These are phyloP conservation scores for Nibea albiflora DNA, from an alignment of 2,113 vertebrate genomes.

Conservation along the genomic window DNA sequence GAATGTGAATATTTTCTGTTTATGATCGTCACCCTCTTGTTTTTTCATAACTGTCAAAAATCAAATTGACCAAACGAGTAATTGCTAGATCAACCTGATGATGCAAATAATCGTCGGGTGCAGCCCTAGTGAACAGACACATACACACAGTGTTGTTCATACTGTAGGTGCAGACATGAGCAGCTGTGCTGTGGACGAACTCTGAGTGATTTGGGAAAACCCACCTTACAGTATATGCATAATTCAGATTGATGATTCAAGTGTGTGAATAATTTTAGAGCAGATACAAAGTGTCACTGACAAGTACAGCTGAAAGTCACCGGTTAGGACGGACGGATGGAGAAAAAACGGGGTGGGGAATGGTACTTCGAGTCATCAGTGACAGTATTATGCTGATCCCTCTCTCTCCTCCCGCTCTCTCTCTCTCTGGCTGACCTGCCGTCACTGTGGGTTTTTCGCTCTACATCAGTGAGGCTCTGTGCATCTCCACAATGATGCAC, in stretches of 20 bases:
- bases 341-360: conserved; percentile 32
- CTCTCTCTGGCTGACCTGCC: conserved; percentile 43
- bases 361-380: conserved; percentile 67
- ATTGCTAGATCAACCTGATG: too few relatives aligned
- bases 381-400: conserved; percentile 55
- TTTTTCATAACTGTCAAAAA: too few relatives aligned
- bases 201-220: background rate
- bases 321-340: conserved; percentile 14
- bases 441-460: conserved; percentile 41
- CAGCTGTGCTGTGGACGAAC: background rate
- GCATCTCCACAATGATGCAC: conserved; percentile 51
- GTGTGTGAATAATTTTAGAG: background rate
- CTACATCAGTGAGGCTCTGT: conserved; percentile 43
- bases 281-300: conserved; percentile 1
- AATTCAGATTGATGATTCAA: background rate
- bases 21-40: too few relatives aligned
- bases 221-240: background rate
- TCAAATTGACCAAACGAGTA: too few relatives aligned
- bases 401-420: background rate
- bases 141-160: background rate
- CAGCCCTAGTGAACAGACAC: background rate
- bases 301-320: background rate
- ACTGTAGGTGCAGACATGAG: too few relatives aligned
- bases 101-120: too few relatives aligned
- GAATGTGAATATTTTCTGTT: too few relatives aligned